Evolutionary conservation across 2,888 invertebrate species (phyloP), one percentile per base, ranked within the genome.

Genomic region (Tromatobia lineatoria): DNA sequence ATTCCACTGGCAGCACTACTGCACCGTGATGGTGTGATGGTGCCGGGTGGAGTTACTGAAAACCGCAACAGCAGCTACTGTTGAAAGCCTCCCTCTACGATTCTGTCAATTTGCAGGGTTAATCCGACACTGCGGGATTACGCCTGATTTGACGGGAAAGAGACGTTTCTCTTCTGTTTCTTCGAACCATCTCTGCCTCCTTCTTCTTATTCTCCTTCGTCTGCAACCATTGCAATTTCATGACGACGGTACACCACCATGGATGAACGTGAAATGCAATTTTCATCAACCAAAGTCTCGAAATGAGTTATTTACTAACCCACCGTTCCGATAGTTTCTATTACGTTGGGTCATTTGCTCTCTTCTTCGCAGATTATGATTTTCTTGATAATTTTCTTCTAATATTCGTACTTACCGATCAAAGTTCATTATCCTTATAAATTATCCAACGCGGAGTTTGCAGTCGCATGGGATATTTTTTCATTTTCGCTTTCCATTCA

Each of bases 81-180:
- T 11, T 75, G 69, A 80, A 75, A 69, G 75, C 69, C 54, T 38
- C 67, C 38, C 57, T 80, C 50, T 47, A 25, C 59, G 15, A 15
- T 11, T 23, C 50, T 75, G 80, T 80, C 75, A 80, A 69, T 69
- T 80, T 75, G 75, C 52, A 38, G 38, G 25, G 69, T 52, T 75
- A 75, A 80, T 75, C 75, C 80, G 75, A 80, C 74, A 50, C 54
- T 52, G 50, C 42, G 25, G 69, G 75, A 75, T 80, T 80, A 61
- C 61, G 59, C 52, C 61, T 52, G 61, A 75, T 69, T 67, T 73
- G 70, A 78, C 69, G 78, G 34, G 61, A 23, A 57, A 73, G 66
- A 57, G 45, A 80, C 73, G 73, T 47, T 29, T 42, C 59, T 61
- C 61, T 29, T 25, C 54, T 23, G 7, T 71, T 54, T 42, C 34